Percentiles rank a stretch among this genome's conserved stretches.
These are phyloP conservation scores for Plagodis dolabraria DNA, from an alignment of 2,888 invertebrate genomes.

Conservation along the genomic window DNA sequence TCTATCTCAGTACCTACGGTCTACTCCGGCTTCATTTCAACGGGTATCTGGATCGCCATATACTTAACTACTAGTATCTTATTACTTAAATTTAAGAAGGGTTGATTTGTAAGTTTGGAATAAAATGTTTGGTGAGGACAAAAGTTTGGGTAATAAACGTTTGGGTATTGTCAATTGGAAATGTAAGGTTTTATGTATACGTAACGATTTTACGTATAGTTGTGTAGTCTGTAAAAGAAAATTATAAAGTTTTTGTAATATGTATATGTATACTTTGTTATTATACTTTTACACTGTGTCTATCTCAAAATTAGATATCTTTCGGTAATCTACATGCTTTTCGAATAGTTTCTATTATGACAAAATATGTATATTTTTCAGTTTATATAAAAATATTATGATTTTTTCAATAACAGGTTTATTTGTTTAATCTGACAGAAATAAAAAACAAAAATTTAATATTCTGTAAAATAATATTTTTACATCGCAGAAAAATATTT, in stretches of 20 bases:
- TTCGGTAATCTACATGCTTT: neutral
- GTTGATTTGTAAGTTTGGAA: conserved; percentile 71
- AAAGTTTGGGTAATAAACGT: conserved; percentile 19
- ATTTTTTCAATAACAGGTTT: conserved; percentile 8
- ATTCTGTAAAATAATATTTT: too few species aligned
- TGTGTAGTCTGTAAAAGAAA: too few species aligned
- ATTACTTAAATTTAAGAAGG: conserved; percentile 93
- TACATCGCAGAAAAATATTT: too few species aligned
- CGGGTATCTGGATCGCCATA: conserved; percentile 90
- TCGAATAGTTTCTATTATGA: neutral
- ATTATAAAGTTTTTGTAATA: too few species aligned
- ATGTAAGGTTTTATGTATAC: too few species aligned
- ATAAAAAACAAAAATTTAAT: neutral
- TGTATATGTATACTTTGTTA: too few species aligned
- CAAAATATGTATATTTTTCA: neutral
- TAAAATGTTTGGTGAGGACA: neutral
- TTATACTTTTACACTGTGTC: too few species aligned
- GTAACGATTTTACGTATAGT: too few species aligned
- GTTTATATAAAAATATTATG: too few species aligned
- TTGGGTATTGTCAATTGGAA: neutral
- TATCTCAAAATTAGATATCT: too few species aligned
- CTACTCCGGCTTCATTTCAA: conserved; percentile 92
- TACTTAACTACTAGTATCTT: conserved; percentile 90
- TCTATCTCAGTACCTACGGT: conserved; percentile 88
- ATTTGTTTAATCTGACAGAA: too few species aligned